Evolutionary conservation across 1,140 invertebrate species (phyloP).

Genomic region (Elysia chlorotica): DNA sequence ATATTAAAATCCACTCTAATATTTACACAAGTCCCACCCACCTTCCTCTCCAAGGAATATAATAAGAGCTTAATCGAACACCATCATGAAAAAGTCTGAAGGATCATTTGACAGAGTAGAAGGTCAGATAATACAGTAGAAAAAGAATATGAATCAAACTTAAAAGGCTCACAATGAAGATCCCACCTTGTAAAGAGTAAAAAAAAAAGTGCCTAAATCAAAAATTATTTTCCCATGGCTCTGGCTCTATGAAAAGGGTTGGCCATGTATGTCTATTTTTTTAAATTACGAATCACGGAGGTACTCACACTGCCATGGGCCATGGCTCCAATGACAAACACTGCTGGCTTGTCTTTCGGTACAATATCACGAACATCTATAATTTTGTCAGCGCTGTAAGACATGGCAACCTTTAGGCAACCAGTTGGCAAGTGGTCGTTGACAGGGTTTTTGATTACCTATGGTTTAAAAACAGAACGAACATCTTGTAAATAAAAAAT

Average conservation of each 20-base stretch:
- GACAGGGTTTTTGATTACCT: slow-evolving; percentile 96
- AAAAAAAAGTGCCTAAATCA: neutral
- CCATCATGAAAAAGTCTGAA: no score
- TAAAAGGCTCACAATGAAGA: neutral
- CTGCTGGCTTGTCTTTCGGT: slow-evolving; percentile 82
- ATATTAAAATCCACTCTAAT: no score
- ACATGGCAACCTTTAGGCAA: slow-evolving; percentile 87
- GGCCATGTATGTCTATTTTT: neutral
- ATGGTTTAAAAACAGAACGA: no score
- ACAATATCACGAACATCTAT: slow-evolving; percentile 81
- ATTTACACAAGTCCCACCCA: no score
- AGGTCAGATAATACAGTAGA: neutral
- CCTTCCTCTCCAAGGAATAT: no score
- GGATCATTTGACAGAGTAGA: no score
- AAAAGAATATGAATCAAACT: neutral
- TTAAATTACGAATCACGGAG: neutral
- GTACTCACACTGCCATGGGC: slow-evolving; percentile 85
- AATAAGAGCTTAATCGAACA: no score
- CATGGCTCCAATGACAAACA: slow-evolving; percentile 94
- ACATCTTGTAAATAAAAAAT: no score
- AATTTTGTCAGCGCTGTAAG: slow-evolving; percentile 82
- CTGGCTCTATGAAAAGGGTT: neutral
- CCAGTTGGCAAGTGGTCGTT: slow-evolving; percentile 95
- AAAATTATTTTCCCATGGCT: neutral
- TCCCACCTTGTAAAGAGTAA: neutral